Evolutionary conservation across 1,140 invertebrate genomes (phyloP), one percentile per base, ranked within the genome.

Genomic region (Coptotermes formosanus): DNA sequence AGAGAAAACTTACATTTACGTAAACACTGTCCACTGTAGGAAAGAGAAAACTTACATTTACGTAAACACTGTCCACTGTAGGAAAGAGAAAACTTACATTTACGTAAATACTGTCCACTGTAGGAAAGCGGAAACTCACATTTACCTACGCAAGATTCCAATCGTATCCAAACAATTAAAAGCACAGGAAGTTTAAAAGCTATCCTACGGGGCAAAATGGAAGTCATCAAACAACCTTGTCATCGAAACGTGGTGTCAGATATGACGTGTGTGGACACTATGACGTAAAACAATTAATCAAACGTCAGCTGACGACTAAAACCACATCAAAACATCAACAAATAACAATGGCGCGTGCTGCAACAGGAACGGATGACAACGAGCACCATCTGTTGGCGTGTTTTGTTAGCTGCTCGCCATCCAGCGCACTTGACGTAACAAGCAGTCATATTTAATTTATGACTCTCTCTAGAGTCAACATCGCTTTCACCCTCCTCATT

Each of bases 291-390:
- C 64, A 75, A 75, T 75, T 75, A 75, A 75, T 75, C 64, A 75
- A 30, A 30, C 64, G 64, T 75, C 64, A 75, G 64, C 64, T 75
- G 64, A 75, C n/a, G 64, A 75, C 25, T 75, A 75, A 75, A n/a
- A 75, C 64, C 64, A 75, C 64, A 75, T 75, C 25, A 75, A 75
- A 75, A 75, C n/a, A 75, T 75, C 64, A 75, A 75, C 64, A 75
- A 75, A 75, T 75, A 75, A 75, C 64, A 75, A 75, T 16, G n/a
- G 14, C 25, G n/a, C 64, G 9, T 75, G 64, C 7, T n/a, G 64
- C 19, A 30, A 75, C 64, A 30, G 64, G 64, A 75, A 75, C 64
- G 4, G n/a, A 75, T 75, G 64, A 75, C 64, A 75, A 75, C 64
- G n/a, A 9, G n/a, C 25, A 75, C 64, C 64, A 30, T 30, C 25